A percentile compares a stretch with the other conserved stretches of the same genome.
These are phyloP conservation scores for Bradypodion ventrale DNA, from an alignment of 2,797 vertebrate species.

Conservation along the genomic window DNA sequence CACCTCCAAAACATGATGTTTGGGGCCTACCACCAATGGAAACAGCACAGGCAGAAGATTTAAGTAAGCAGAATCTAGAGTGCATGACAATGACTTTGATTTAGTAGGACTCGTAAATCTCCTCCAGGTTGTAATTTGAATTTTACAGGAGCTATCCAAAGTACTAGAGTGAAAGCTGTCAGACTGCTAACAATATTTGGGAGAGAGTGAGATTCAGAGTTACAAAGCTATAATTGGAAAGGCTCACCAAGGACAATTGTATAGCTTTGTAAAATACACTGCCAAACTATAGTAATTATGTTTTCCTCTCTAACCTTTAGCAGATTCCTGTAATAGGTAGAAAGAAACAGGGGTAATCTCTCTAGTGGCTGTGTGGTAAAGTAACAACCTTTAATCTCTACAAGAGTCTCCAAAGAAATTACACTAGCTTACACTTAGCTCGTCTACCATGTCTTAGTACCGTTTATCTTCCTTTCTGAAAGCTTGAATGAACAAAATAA, in stretches of 20 bases:
- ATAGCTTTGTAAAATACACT: slow-evolving; percentile 8
- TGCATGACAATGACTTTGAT: too few relatives aligned
- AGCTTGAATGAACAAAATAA: slow-evolving; percentile 35
- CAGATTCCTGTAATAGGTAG: background rate
- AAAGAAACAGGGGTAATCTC: background rate
- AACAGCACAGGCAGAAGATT: background rate
- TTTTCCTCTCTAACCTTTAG: background rate
- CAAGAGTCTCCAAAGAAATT: slow-evolving; percentile 29
- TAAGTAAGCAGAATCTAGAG: background rate
- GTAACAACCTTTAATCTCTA: slow-evolving; percentile 9
- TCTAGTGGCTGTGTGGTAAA: slow-evolving; percentile 3
- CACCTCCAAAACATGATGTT: background rate
- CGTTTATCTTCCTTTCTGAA: slow-evolving; percentile 20
- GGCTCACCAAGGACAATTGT: background rate
- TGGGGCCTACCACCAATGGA: background rate
- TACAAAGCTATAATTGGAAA: background rate
- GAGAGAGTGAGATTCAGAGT: background rate
- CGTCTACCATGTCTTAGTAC: slow-evolving; percentile 10
- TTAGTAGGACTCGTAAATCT: too few relatives aligned
- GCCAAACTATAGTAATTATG: background rate
- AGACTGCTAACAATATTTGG: background rate
- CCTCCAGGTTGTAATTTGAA: too few relatives aligned
- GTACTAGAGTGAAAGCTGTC: background rate
- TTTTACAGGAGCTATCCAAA: too few relatives aligned
- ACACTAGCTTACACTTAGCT: slow-evolving; percentile 19